Conservation (phyloP, 1,140 invertebrate species). For the Ctenoplectra terminalis region DNA sequence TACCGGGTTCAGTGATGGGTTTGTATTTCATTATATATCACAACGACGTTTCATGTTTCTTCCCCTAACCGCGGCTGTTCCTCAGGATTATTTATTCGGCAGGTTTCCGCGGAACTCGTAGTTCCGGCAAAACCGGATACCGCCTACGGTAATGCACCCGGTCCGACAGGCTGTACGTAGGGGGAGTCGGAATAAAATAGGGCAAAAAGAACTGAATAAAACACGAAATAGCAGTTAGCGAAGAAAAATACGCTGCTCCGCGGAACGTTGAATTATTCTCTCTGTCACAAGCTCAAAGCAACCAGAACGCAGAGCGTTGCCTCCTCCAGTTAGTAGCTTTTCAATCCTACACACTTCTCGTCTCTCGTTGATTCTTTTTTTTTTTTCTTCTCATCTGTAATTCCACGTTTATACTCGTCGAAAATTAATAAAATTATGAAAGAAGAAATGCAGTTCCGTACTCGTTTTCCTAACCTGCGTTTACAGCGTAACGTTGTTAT, state of each 20-base stretch:
- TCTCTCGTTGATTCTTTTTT: conserved; percentile 15
- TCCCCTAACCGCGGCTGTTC: conserved; percentile 64
- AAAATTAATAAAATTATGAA: conserved; percentile 49
- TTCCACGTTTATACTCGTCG: conserved; percentile 27
- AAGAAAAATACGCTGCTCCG: conserved; percentile 71
- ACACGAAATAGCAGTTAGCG: conserved; percentile 73
- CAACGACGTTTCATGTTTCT: conserved; percentile 56
- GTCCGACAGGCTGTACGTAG: conserved; percentile 71
- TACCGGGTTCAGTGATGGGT: conserved; percentile 36
- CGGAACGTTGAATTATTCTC: conserved; percentile 77
- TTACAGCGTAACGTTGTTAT: no score
- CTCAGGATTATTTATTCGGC: conserved; percentile 80
- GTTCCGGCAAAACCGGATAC: conserved; percentile 78
- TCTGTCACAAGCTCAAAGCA: conserved; percentile 76
- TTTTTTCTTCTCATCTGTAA: conserved; percentile 22
- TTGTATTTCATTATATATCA: conserved; percentile 65
- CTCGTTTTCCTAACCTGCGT: neutral
- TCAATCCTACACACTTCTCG: conserved; percentile 29
- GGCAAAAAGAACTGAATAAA: conserved; percentile 78
- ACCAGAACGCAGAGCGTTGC: conserved; percentile 58
- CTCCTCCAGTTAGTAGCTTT: conserved; percentile 27
- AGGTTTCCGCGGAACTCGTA: conserved; percentile 78
- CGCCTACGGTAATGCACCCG: conserved; percentile 79
- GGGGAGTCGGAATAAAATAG: conserved; percentile 72
- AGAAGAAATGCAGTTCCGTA: neutral